Evolutionary conservation across 2,888 invertebrate species (phyloP).

Genomic region (Achlya flavicornis): DNA sequence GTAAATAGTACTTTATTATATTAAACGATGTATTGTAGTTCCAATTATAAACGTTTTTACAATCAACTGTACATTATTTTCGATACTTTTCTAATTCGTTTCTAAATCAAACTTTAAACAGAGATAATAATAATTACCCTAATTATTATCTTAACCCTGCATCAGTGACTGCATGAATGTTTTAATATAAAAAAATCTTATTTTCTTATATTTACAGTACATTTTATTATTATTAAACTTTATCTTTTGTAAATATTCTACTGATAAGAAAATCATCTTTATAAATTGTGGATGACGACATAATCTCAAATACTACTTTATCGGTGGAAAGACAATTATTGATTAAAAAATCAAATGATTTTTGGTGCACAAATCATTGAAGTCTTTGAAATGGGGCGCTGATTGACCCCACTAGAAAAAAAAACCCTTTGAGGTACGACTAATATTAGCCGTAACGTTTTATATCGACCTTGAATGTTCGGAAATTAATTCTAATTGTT

Average conservation of each 20-base stretch:
- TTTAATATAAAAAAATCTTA: not conserved
- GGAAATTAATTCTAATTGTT: not conserved
- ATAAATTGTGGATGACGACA: constrained; percentile 12
- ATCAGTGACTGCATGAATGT: not conserved
- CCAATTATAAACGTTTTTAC: not conserved
- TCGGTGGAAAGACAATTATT: constrained; percentile 67
- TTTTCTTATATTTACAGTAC: not conserved
- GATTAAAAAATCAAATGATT: constrained; percentile 32
- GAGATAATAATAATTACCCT: not conserved
- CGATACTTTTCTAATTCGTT: not conserved
- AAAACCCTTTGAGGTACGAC: no score
- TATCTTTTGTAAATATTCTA: not conserved
- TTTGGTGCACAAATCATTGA: constrained; percentile 40
- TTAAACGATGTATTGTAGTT: not conserved
- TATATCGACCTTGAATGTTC: constrained; percentile 16
- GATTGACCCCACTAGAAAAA: not conserved
- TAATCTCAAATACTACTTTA: constrained; percentile 24
- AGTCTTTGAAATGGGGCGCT: constrained; percentile 12
- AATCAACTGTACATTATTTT: constrained; percentile 3
- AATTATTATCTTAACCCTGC: not conserved
- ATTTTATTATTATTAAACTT: not conserved
- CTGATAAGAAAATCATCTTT: not conserved
- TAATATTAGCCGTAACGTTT: no score
- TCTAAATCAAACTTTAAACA: not conserved
- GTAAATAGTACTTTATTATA: not conserved